Base-by-base conservation (phyloP, 2,797 vertebrate genomes). In the Gymnoscopelus braueri region DNA sequence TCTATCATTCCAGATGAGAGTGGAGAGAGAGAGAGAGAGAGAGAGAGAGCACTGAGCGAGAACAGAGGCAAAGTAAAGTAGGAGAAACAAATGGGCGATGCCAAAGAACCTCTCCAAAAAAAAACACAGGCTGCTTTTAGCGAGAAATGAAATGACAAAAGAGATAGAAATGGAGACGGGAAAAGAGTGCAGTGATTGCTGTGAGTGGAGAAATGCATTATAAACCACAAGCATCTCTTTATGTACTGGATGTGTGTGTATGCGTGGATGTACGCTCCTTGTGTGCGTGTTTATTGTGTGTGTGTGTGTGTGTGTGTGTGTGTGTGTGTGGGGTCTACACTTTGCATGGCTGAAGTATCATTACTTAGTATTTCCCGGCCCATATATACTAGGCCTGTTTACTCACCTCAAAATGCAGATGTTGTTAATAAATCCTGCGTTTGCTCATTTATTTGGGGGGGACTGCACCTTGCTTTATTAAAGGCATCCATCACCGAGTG, bases 391-490 rank as follows among this genome's bases (percentile, higher is more conserved):
- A 73, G 71, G 74, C 66, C 79, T 89, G 82, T 90, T 91, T 86
- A 86, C 81, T 75, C 76, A 78, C 81, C 69, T 89, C 88, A 90
- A 90, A 89, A 92, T 92, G 90, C 89, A 93, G 87, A 92, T 93
- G 89, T 89, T 90, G 88, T 82, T 92, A 89, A 92, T 94, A 93
- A 93, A 93, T 93, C 91, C 89, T 87, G 77, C 52, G 12, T 84
- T 90, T 83, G 83, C 91, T 92, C 88, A 91, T 93, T 94, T 92
- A 93, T 93, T 94, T 91, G 87, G 87, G 88, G 64, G 80, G 71
- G 68, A 90, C 88, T 88, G 90, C 91, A 92, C 84, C 91, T 93
- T 84, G 81, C 88, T 93, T 95, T 94, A 94, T 94, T 94, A 94
- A 94, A 93, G 78, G 87, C 91, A 94, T 94, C 93, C 89, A 94